A percentile compares a stretch with the other conserved stretches of the same genome.
Conservation (phyloP, 2,113 vertebrate genomes). For the Brachypteracias leptosomus region DNA sequence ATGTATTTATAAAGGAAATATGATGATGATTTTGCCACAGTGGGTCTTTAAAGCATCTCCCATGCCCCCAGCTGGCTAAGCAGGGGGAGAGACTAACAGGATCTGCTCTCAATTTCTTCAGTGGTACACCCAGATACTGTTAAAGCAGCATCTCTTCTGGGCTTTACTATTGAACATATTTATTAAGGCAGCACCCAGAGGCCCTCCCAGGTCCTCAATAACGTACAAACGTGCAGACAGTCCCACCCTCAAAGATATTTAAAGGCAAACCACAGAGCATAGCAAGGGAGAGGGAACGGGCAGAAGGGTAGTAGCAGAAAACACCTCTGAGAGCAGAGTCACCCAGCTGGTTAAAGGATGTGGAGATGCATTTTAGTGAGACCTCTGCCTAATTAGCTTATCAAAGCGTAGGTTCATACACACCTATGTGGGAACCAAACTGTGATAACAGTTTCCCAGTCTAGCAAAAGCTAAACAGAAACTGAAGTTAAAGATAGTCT, state of each 20-base stretch:
- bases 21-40: background rate
- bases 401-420: slow-evolving; percentile 10
- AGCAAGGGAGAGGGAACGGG: background rate
- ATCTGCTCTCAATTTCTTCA: background rate
- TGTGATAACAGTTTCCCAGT: background rate
- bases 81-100: background rate
- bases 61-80: background rate
- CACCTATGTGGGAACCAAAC: slow-evolving; percentile 44
- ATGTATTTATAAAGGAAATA: background rate
- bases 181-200: background rate
- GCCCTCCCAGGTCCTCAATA: background rate
- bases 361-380: background rate
- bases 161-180: background rate
- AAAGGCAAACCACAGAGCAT: background rate
- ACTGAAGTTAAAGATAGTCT: background rate
- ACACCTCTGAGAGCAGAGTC: background rate
- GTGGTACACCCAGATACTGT: background rate
- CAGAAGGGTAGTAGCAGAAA: background rate
- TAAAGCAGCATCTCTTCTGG: background rate
- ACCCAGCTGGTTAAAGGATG: background rate
- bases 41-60: background rate
- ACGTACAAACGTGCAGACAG: background rate
- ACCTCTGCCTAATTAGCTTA: slow-evolving; percentile 17
- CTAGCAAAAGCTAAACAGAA: slow-evolving; percentile 17
- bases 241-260: background rate